These are phyloP conservation scores for Diceros bicornis DNA, from an alignment of 2,797 vertebrate species.

Conservation along the genomic window DNA sequence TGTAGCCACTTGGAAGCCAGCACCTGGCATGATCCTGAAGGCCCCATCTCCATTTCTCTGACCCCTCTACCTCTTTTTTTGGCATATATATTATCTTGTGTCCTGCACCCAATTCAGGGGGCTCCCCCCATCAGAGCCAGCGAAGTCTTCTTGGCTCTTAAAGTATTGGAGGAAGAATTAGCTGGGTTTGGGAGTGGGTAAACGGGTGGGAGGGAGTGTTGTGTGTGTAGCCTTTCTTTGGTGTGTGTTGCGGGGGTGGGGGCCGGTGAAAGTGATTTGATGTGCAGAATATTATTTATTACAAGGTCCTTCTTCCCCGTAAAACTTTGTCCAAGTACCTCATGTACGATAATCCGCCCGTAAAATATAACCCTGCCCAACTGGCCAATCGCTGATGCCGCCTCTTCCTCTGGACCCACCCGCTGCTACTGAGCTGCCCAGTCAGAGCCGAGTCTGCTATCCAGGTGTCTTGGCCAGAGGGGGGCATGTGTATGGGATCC, in stretches of 20 bases:
- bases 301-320: conserved; percentile 89
- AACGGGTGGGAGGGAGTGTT: conserved; percentile 82
- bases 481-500: conserved; percentile 83
- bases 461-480: conserved; percentile 86
- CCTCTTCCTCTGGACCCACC: conserved; percentile 88
- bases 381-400: conserved; percentile 87
- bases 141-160: conserved; percentile 81
- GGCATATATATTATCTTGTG: background rate
- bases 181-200: conserved; percentile 75
- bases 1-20: conserved; percentile 45
- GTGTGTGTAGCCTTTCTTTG: conserved; percentile 85
- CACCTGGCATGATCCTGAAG: conserved; percentile 4
- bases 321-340: conserved; percentile 88
- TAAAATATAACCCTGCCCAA: conserved; percentile 88
- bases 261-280: conserved; percentile 87
- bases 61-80: background rate
- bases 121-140: conserved; percentile 75
- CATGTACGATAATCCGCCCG: conserved; percentile 88
- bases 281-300: conserved; percentile 88
- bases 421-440: conserved; percentile 88
- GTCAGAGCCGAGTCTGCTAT: conserved; percentile 88
- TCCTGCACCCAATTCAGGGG: conserved; percentile 73
- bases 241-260: conserved; percentile 85
- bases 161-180: conserved; percentile 68
- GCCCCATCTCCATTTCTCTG: background rate